Evolutionary conservation across 2,113 vertebrate species (phyloP), one percentile per base, ranked within the genome.

Genomic region (Paratilapia polleni): DNA sequence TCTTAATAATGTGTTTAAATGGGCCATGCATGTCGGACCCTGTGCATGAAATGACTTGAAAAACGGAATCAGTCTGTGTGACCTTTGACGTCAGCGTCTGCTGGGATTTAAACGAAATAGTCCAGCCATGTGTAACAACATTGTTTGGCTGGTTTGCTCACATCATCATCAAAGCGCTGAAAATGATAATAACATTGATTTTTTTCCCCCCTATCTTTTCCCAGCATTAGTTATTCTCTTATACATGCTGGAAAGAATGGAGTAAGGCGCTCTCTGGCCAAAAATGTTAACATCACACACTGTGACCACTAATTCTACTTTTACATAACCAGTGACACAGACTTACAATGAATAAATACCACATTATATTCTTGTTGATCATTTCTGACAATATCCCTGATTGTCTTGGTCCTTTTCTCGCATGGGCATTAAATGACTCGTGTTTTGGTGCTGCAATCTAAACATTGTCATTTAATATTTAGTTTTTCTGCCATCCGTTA

Each of bases 341-440:
- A 94, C 88, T 87, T 90, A 94, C 91, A 91, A 91, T 91, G 87
- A 94, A 93, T 94, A 95, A 94, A 93, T 92, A 94, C 83, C 81
- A 84, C 88, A 85, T 93, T 75, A 92, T 94, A 89, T 90, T 91
- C 84, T 89, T 79, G 81, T 91, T 91, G 78, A 91, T 92, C 34
- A 84, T 86, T 93, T 94, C 87, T 91, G 94, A 95, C 94, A 94
- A 94, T 94, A 90, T 95, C 92, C 94, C 93, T 94, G 94, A 95
- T 95, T 95, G 93, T 93, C 93, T 92, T 86, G 89, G 88, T 94
- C 82, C 76, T 93, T 93, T 90, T 92, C 88, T 93, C 74, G 70
- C 66, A 61, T 56, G 66, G 91, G 70, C 31, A 80, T 92, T 75
- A 88, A 87, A 87, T 78, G 75, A 81, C 74, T 85, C 57, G 60